Evolutionary conservation across 2,113 vertebrate genomes (phyloP).

Genomic region (Charina bottae): DNA sequence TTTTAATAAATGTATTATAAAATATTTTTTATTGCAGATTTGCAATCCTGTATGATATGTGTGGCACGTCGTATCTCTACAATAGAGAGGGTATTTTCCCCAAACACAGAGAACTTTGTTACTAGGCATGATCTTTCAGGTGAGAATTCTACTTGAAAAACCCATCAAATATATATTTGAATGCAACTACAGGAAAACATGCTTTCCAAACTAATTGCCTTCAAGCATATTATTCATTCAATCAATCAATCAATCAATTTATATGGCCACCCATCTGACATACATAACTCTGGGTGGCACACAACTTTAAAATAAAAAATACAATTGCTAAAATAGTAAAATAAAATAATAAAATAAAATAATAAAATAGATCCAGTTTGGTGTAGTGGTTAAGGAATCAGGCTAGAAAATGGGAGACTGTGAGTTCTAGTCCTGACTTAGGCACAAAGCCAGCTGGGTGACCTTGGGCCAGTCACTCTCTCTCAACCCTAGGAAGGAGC

Average conservation of each 20-base stretch:
- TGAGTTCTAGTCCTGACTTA: background rate
- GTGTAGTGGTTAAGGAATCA: background rate
- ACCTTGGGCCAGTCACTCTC: background rate
- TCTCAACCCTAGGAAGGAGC: background rate
- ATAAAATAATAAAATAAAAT: background rate
- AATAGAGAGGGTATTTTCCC: conserved; percentile 79
- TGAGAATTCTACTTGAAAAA: conserved; percentile 66
- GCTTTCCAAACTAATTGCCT: background rate
- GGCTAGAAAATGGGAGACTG: background rate
- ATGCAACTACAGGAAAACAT: background rate
- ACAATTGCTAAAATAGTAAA: background rate
- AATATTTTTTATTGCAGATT: conserved; percentile 77
- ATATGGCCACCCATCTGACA: background rate
- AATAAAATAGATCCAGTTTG: background rate
- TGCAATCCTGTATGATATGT: conserved; percentile 99
- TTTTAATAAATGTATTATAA: background rate
- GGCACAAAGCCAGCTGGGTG: background rate
- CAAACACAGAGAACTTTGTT: conserved; percentile 89
- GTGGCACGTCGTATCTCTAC: conserved; percentile 91
- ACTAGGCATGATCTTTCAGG: conserved; percentile 96
- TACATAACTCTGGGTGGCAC: background rate
- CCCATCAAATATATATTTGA: background rate
- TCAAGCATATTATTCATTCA: background rate
- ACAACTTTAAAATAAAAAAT: background rate
- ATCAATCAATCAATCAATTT: background rate